These are phyloP conservation scores for Athalia cordata DNA, from an alignment of 2,888 invertebrate genomes.

Conservation along the genomic window DNA sequence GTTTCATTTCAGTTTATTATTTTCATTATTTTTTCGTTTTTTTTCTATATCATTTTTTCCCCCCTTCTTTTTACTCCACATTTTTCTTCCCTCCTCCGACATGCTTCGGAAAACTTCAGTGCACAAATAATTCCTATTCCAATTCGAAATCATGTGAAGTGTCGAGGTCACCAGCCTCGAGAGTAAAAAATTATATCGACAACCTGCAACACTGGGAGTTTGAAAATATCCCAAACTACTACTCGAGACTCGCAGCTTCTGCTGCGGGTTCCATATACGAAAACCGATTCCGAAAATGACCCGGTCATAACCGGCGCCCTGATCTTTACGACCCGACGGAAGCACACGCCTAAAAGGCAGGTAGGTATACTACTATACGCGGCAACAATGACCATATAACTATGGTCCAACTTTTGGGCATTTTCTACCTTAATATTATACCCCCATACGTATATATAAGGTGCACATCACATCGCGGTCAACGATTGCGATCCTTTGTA, in stretches of 20 bases:
- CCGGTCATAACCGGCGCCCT: conserved; percentile 61
- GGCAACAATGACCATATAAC: conserved; percentile 59
- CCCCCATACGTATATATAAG: not conserved
- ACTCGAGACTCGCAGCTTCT: conserved; percentile 47
- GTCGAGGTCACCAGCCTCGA: not conserved
- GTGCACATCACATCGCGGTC: not conserved
- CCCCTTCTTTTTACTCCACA: not conserved
- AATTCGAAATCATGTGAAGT: too few relatives aligned
- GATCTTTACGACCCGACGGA: conserved; percentile 65
- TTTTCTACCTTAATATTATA: not conserved
- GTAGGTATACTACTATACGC: conserved; percentile 50
- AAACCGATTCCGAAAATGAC: conserved; percentile 51
- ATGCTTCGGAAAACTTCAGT: too few relatives aligned
- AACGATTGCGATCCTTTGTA: conserved; percentile 26
- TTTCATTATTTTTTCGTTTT: not conserved
- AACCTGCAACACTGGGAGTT: conserved; percentile 1
- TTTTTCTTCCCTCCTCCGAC: conserved; percentile 1
- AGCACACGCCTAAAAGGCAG: conserved; percentile 62
- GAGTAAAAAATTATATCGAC: conserved; percentile 20
- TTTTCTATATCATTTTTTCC: not conserved
- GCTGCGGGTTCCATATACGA: conserved; percentile 26
- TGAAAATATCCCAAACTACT: conserved; percentile 15
- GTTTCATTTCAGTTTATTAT: not conserved
- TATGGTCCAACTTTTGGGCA: conserved; percentile 49
- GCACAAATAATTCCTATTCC: too few relatives aligned